A percentile compares a stretch with the other conserved stretches of the same genome.
phyloP scores from a whole-genome alignment of 2,797 vertebrate species.

The Sebastes kiyomatsui region DNA sequence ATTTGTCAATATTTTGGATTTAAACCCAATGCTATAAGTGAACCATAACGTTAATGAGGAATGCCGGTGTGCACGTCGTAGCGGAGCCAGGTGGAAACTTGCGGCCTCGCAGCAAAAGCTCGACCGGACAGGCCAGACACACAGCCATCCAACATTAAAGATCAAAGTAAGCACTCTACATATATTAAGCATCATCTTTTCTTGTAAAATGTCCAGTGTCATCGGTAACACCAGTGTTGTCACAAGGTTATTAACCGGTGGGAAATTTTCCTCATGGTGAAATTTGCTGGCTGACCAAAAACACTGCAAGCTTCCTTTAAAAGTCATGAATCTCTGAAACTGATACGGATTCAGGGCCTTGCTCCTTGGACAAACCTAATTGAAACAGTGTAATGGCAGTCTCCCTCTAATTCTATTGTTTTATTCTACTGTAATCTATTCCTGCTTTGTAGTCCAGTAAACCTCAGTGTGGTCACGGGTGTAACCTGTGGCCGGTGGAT shows the following conservation, averaged over 20 bases:
- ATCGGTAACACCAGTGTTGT: too few species aligned
- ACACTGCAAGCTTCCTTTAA: neutral
- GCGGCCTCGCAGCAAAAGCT: rapidly evolving
- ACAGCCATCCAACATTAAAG: too few species aligned
- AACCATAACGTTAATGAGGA: too few species aligned
- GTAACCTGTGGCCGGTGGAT: conserved; percentile 52
- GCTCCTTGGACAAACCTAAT: neutral
- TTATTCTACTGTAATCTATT: neutral
- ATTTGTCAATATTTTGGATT: too few species aligned
- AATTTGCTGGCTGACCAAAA: neutral
- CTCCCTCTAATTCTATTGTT: neutral
- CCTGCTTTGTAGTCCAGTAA: conserved; percentile 17
- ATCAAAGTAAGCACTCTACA: too few species aligned
- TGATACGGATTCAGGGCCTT: rapidly evolving
- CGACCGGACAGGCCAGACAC: too few species aligned
- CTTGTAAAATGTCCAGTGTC: too few species aligned
- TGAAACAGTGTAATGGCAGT: neutral
- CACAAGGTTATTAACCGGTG: too few species aligned
- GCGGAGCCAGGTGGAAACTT: too few species aligned
- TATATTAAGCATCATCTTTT: too few species aligned
- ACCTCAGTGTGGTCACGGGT: conserved; percentile 15
- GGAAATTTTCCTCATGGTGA: rapidly evolving
- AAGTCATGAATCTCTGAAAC: neutral
- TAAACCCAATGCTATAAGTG: too few species aligned
- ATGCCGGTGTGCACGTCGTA: rapidly evolving